Base-by-base conservation (phyloP, 2,113 vertebrate species). In the Pollimyrus isidori region DNA sequence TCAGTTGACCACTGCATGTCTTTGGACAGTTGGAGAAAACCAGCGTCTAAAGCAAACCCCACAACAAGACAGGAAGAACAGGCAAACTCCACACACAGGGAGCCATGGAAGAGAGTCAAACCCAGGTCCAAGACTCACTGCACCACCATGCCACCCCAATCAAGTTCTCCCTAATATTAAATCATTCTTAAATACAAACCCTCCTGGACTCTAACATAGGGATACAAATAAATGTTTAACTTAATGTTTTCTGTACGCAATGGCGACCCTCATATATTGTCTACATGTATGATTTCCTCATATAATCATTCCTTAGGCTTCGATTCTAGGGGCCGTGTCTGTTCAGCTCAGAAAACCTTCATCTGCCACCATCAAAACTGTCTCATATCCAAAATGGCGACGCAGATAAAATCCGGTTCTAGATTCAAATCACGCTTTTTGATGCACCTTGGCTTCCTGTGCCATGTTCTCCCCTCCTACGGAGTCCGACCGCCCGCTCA, bases 401-500 rank as follows among this genome's bases (percentile, higher is more conserved):
- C 23, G 45, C 7, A 48, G 45, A n/a, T 45, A n/a, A 84, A 23
- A n/a, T 9, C 39, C 19, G 4, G 45, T 13, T 4, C 39, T 23
- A 84, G 7, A 46, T 84, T 48, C 3, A 42, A 42, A 80, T 23
- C 5, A 39, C 6, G 39, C 53, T 35, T 50, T 56, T 58, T 87
- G 62, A 62, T 53, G 62, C 86, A 53, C 9, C n/a, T 3, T n/a
- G 49, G 46, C 46, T 86, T 86, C 0, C 49, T 87, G 7, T 23
- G 53, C 7, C 9, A 3, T 45, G 86, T 17, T 13, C 21, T 13
- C 58, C 86, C 13, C 88, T 90, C 88, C 89, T 91, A 87, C 92
- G 92, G 94, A 93, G 90, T 90, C 90, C 91, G 91, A 93, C 92
- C 95, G 92, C 92, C 94, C 93, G 92, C 95, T 95, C 88, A 87